Conservation (phyloP, 2,113 vertebrate genomes). For the Vimba vimba region DNA sequence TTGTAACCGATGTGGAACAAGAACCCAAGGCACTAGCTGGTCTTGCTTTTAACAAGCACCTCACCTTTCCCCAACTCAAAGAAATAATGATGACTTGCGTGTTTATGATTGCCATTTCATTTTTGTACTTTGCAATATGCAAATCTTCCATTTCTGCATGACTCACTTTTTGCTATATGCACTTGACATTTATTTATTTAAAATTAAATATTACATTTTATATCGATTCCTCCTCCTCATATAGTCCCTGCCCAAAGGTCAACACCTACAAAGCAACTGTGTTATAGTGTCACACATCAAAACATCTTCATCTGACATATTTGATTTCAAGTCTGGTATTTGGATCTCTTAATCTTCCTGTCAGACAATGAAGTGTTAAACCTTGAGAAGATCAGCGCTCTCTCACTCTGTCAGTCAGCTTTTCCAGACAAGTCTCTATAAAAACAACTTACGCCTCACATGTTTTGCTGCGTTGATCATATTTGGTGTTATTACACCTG, state of each 20-base stretch:
- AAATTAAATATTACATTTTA: slow-evolving; percentile 18
- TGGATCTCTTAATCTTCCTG: slow-evolving; percentile 28
- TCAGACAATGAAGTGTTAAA: not conserved
- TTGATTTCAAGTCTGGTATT: not conserved
- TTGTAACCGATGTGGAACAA: slow-evolving; percentile 22
- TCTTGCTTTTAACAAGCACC: not conserved
- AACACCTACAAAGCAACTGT: slow-evolving; percentile 17
- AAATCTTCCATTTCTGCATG: slow-evolving; percentile 6
- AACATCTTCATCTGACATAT: not conserved
- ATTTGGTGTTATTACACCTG: slow-evolving; percentile 77
- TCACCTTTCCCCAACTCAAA: not conserved
- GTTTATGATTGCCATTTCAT: not conserved
- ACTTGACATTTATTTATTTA: slow-evolving; percentile 39
- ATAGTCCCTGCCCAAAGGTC: slow-evolving; percentile 15
- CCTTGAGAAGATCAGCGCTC: slow-evolving; percentile 67
- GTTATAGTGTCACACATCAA: not conserved
- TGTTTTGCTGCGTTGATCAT: slow-evolving; percentile 76
- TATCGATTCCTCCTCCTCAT: slow-evolving; percentile 9
- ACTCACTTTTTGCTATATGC: slow-evolving; percentile 22
- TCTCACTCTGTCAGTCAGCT: slow-evolving; percentile 69
- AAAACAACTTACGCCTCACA: slow-evolving; percentile 76
- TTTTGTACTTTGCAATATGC: not conserved
- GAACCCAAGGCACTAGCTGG: slow-evolving; percentile 5
- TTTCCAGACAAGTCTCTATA: slow-evolving; percentile 77
- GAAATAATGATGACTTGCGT: not conserved